These are phyloP conservation scores for Luehdorfia chinensis DNA, from an alignment of 1,140 invertebrate genomes.

Conservation along the genomic window DNA sequence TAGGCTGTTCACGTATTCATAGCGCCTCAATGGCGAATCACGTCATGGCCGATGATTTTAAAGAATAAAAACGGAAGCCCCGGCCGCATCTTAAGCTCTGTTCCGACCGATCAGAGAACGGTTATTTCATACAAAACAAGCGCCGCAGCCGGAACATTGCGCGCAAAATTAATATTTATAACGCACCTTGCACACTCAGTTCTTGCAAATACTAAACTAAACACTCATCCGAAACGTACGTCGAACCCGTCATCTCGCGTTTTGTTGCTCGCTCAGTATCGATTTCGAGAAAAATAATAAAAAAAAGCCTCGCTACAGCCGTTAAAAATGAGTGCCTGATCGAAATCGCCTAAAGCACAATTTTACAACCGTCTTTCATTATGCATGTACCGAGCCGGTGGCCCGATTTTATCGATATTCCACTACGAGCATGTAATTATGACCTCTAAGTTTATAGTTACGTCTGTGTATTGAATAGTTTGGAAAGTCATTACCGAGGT, in stretches of 20 bases:
- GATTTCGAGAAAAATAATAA: conserved; percentile 43
- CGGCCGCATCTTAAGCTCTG: conserved; percentile 31
- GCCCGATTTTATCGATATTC: conserved; percentile 41
- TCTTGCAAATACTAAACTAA: conserved; percentile 18
- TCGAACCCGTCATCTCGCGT: conserved; percentile 28
- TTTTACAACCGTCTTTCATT: conserved; percentile 42
- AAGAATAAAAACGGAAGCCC: conserved; percentile 59
- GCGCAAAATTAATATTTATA: conserved; percentile 25
- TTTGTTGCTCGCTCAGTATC: conserved; percentile 51
- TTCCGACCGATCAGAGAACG: conserved; percentile 24
- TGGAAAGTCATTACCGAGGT: conserved; percentile 47
- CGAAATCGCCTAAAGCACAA: conserved; percentile 40
- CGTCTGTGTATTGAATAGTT: conserved; percentile 39
- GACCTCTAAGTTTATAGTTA: conserved; percentile 31
- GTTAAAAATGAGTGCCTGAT: conserved; percentile 37
- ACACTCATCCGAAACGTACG: conserved; percentile 18
- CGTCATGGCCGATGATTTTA: conserved; percentile 50
- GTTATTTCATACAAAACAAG: conserved; percentile 35
- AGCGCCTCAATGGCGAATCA: conserved; percentile 50
- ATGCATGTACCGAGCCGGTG: conserved; percentile 23
- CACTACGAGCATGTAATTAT: conserved; percentile 43
- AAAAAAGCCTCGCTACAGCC: conserved; percentile 21
- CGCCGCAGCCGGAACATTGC: conserved; percentile 14
- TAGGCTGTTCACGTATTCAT: conserved; percentile 47
- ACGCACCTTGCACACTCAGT: conserved; percentile 7